These are phyloP conservation scores for Empidonax alnorum DNA, from an alignment of 2,113 vertebrate species.

Conservation along the genomic window DNA sequence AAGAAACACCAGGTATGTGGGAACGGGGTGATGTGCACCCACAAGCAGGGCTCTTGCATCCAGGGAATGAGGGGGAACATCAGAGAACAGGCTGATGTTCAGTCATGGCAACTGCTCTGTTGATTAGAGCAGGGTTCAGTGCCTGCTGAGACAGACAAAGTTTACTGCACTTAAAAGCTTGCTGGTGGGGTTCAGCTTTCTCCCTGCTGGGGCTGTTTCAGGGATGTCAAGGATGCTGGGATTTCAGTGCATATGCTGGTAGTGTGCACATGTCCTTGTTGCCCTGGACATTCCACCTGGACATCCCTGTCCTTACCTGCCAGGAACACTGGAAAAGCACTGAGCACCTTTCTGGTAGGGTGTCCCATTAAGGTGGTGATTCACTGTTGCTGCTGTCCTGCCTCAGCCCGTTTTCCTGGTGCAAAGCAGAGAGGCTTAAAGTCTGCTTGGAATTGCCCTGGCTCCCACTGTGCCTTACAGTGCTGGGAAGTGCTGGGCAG, in stretches of 20 bases:
- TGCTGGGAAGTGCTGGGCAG: not conserved
- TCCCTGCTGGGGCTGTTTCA: not conserved
- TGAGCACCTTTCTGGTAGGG: not conserved
- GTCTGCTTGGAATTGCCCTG: not conserved
- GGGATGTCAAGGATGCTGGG: not conserved
- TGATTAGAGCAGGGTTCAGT: not conserved
- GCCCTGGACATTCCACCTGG: not conserved
- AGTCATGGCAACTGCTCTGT: not conserved
- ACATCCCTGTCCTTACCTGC: not conserved
- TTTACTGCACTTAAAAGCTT: not conserved
- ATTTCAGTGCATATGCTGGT: not conserved
- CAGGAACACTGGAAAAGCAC: not conserved
- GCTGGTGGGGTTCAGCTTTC: not conserved
- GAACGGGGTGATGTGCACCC: accelerated
- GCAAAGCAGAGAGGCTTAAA: not conserved
- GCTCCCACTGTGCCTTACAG: not conserved
- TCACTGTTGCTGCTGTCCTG: not conserved
- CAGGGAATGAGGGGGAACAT: not conserved
- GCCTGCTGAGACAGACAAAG: not conserved
- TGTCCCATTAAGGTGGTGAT: not conserved
- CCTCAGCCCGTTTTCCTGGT: not conserved
- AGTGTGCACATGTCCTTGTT: not conserved
- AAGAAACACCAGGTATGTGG: conserved; percentile 81
- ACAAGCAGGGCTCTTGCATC: not conserved
- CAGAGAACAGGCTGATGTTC: accelerated